Percentiles rank a stretch among this genome's conserved stretches.
These are phyloP conservation scores for Ageneiosus marmoratus DNA, from an alignment of 2,113 vertebrate genomes.

Conservation along the genomic window DNA sequence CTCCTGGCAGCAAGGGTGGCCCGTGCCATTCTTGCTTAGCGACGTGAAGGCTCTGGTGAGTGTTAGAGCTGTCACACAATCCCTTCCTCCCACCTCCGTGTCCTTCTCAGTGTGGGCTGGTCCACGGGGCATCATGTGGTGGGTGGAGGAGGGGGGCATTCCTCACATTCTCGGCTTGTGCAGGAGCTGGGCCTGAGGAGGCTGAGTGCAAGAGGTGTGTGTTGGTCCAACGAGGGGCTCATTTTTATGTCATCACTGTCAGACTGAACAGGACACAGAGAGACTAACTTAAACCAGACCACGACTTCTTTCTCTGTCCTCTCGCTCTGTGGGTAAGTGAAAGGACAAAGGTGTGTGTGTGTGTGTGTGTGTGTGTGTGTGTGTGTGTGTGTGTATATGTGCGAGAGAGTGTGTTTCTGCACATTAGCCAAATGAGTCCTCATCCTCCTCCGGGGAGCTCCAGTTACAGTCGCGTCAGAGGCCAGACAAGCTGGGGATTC, in stretches of 20 bases:
- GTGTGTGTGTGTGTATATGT: slow-evolving; percentile 14
- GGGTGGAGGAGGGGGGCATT: slow-evolving; percentile 72
- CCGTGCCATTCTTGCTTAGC: slow-evolving; percentile 85
- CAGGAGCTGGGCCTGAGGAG: slow-evolving; percentile 58
- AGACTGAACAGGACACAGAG: slow-evolving; percentile 69
- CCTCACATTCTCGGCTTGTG: slow-evolving; percentile 71
- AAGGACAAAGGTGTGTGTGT: slow-evolving; percentile 26
- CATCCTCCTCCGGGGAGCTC: slow-evolving; percentile 60
- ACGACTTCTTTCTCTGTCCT: slow-evolving; percentile 30
- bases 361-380: slow-evolving; percentile 21
- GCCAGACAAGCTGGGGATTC: slow-evolving; percentile 71
- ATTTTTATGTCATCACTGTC: slow-evolving; percentile 68
- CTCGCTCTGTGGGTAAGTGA: slow-evolving; percentile 9
- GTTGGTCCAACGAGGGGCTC: slow-evolving; percentile 58
- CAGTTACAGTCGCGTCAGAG: slow-evolving; percentile 71
- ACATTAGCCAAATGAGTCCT: slow-evolving; percentile 51
- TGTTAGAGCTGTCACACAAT: slow-evolving; percentile 88
- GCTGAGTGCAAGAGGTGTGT: slow-evolving; percentile 15
- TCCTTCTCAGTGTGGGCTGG: slow-evolving; percentile 54
- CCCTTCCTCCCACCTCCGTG: slow-evolving; percentile 51
- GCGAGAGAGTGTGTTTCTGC: slow-evolving; percentile 13
- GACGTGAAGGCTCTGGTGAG: slow-evolving; percentile 86
- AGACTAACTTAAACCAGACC: slow-evolving; percentile 68
- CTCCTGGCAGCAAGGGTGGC: slow-evolving; percentile 92
- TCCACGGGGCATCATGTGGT: slow-evolving; percentile 38